These are phyloP conservation scores for Drosophila saltans DNA, from an alignment of 1,140 invertebrate species.

Conservation along the genomic window DNA sequence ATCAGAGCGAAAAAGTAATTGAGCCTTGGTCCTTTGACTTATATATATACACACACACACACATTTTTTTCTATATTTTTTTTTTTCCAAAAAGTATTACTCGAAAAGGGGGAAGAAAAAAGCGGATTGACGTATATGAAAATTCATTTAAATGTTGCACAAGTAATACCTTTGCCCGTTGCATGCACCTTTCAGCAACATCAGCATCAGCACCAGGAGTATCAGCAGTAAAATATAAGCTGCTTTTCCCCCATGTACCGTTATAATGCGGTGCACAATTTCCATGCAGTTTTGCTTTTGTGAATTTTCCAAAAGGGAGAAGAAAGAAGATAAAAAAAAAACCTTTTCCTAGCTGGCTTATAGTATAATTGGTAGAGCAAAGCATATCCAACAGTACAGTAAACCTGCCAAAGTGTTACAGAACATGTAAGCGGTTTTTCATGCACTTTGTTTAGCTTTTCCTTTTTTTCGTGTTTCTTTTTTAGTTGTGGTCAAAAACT, in stretches of 20 bases:
- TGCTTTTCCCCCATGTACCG: conserved; percentile 43
- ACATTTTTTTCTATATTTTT: no score
- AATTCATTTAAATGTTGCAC: conserved; percentile 21
- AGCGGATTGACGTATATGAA: conserved; percentile 7
- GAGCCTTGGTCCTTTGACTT: conserved; percentile 43
- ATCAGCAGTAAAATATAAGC: conserved; percentile 44
- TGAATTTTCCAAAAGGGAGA: conserved; percentile 39
- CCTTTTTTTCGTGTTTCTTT: background rate
- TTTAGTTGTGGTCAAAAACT: background rate
- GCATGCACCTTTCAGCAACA: conserved; percentile 6
- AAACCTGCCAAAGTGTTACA: conserved; percentile 15
- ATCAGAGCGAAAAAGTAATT: conserved; percentile 8
- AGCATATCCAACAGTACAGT: conserved; percentile 4
- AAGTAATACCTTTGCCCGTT: conserved; percentile 5
- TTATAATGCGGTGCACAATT: conserved; percentile 23
- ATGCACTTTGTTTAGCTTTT: conserved; percentile 10
- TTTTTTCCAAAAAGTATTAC: conserved; percentile 20
- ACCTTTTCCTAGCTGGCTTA: conserved; percentile 17
- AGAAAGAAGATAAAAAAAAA: background rate
- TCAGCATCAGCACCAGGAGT: background rate
- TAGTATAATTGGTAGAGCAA: conserved; percentile 31
- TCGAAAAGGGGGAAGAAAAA: conserved; percentile 25
- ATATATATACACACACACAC: conserved; percentile 28
- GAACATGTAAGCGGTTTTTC: conserved; percentile 1
- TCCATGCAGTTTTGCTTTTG: conserved; percentile 46